Evolutionary conservation across 2,113 vertebrate species (phyloP).

Genomic region (Cariama cristata): DNA sequence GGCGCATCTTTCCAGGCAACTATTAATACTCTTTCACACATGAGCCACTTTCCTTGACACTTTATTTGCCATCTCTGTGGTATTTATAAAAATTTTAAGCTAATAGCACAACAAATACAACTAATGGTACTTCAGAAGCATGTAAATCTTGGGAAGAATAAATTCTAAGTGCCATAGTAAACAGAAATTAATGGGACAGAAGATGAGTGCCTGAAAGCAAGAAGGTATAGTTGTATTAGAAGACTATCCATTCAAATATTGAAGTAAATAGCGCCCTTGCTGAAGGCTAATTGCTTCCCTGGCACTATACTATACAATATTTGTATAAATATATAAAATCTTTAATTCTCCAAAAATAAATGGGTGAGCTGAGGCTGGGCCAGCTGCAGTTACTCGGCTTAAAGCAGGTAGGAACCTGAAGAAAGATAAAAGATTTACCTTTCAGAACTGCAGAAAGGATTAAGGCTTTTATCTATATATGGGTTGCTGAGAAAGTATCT

Average conservation of each 20-base stretch:
- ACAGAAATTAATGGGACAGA: constrained; percentile 2
- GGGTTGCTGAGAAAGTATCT: not conserved
- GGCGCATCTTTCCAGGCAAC: not conserved
- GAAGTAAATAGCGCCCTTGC: not conserved
- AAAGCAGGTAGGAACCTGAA: not conserved
- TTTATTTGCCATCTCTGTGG: not conserved
- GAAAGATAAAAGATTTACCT: not conserved
- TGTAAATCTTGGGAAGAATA: constrained; percentile 12
- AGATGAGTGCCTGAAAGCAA: not conserved
- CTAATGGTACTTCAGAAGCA: not conserved
- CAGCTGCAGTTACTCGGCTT: not conserved
- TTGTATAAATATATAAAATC: not conserved
- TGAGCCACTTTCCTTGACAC: not conserved
- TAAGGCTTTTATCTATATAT: not conserved
- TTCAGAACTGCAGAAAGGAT: not conserved
- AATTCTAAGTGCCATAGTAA: constrained; percentile 1
- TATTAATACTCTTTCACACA: not conserved
- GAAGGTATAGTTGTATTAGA: not conserved
- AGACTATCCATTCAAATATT: not conserved
- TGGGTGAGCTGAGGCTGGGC: not conserved
- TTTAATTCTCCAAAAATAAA: not conserved
- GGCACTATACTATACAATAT: not conserved
- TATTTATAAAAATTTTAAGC: constrained; percentile 40
- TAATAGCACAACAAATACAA: constrained; percentile 15
- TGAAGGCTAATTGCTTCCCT: constrained; percentile 1